Conservation (phyloP, 2,888 invertebrate genomes). For the Agriopis marginaria region DNA sequence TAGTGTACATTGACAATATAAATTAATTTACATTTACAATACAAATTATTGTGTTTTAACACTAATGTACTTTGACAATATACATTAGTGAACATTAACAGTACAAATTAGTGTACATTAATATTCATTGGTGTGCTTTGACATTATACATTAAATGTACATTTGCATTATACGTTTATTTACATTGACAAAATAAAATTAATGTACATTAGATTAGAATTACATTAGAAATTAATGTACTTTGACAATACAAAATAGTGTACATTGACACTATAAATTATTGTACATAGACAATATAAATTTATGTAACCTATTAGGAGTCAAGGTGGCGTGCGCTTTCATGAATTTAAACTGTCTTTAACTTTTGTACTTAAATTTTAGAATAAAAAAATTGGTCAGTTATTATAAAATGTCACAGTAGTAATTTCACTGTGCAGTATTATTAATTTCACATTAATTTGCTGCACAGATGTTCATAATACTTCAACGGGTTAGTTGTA, state of each 20-base stretch:
- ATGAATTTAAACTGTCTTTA: neutral
- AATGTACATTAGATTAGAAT: too few species aligned
- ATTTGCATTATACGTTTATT: too few species aligned
- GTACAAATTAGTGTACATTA: too few species aligned
- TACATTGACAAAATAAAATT: too few species aligned
- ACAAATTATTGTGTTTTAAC: too few species aligned
- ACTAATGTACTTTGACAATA: too few species aligned
- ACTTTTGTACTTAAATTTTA: conserved; percentile 3
- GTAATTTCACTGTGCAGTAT: neutral
- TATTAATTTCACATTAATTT: neutral
- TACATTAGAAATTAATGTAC: neutral
- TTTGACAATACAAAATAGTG: neutral
- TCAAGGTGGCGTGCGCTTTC: neutral
- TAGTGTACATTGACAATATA: too few species aligned
- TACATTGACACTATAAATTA: neutral
- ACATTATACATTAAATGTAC: too few species aligned
- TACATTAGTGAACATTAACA: too few species aligned
- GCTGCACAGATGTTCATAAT: conserved; percentile 7
- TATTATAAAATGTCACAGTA: conserved; percentile 21
- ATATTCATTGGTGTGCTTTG: too few species aligned
- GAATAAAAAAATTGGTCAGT: conserved; percentile 31
- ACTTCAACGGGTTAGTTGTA: conserved; percentile 1
- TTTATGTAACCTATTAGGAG: neutral
- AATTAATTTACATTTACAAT: too few species aligned
- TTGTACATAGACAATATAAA: too few species aligned